Evolutionary conservation across 35 echinoderm and acorn worm species (phyloP).

Genomic region (Acanthaster planci): DNA sequence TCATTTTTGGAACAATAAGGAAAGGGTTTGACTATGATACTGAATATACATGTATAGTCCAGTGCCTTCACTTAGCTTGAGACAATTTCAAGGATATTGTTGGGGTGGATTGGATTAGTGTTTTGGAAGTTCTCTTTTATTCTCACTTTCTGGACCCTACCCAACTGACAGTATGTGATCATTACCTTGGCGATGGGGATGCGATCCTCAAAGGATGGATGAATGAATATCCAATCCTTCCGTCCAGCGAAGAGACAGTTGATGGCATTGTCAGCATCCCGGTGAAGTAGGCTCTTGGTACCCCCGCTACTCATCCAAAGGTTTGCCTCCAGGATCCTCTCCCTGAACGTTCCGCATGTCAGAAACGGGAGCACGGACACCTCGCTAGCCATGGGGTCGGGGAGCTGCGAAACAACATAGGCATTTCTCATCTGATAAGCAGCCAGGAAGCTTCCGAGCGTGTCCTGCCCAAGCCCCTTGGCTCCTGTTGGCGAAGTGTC

Average conservation of each 20-base stretch:
- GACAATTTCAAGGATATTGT: too few relatives aligned
- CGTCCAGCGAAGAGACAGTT: conserved; percentile 91
- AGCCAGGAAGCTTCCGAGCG: conserved; percentile 52
- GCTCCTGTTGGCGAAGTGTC: conserved; percentile 67
- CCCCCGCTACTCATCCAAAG: conserved; percentile 89
- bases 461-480: conserved; percentile 73
- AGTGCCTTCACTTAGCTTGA: too few relatives aligned
- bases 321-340: conserved; percentile 75
- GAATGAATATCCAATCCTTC: conserved; percentile 92
- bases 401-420: conserved; percentile 75
- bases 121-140: too few relatives aligned
- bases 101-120: too few relatives aligned
- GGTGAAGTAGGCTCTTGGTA: conserved; percentile 85
- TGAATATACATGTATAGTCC: too few relatives aligned
- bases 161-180: neutral
- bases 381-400: conserved; percentile 55
- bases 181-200: conserved; percentile 72
- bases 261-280: conserved; percentile 90
- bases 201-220: conserved; percentile 63
- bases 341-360: conserved; percentile 79
- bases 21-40: too few relatives aligned
- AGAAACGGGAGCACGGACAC: conserved; percentile 80
- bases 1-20: too few relatives aligned
- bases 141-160: too few relatives aligned
- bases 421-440: conserved; percentile 51